phyloP scores from a whole-genome alignment of 1,140 invertebrate species.

The Eciton burchellii region DNA sequence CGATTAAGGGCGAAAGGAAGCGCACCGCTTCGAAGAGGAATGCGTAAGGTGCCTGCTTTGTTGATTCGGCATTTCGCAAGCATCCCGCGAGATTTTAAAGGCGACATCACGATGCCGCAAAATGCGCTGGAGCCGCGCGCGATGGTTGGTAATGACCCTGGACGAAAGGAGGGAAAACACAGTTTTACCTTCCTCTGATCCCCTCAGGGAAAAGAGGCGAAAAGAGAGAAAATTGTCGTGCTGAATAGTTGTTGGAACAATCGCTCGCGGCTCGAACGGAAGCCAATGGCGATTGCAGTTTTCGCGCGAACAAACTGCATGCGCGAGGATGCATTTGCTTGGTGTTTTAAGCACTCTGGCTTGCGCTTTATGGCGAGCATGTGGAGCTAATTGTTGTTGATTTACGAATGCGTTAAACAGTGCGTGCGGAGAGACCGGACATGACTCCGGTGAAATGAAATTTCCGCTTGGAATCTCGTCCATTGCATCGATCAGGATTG shows the following conservation, averaged over 20 bases:
- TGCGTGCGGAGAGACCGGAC: not conserved
- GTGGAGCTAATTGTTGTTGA: conserved; percentile 41
- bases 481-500: conserved; percentile 34
- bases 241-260: conserved; percentile 49
- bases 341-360: conserved; percentile 28
- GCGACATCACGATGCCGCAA: conserved; percentile 56
- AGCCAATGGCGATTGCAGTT: conserved; percentile 17
- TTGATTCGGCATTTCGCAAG: conserved; percentile 56
- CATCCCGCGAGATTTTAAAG: conserved; percentile 55
- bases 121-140: conserved; percentile 45
- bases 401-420: conserved; percentile 49
- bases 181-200: conserved; percentile 27
- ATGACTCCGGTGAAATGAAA: not conserved
- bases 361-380: conserved; percentile 19
- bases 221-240: conserved; percentile 7
- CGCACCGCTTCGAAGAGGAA: conserved; percentile 2
- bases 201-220: not conserved
- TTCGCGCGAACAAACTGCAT: conserved; percentile 31
- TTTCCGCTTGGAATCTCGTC: conserved; percentile 38
- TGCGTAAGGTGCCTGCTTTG: conserved; percentile 30
- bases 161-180: conserved; percentile 56
- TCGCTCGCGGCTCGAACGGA: conserved; percentile 11
- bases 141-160: conserved; percentile 62
- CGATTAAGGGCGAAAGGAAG: conserved; percentile 18
- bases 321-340: conserved; percentile 10